phyloP scores from a whole-genome alignment of 2,888 invertebrate genomes.

The Buathra laborator region DNA sequence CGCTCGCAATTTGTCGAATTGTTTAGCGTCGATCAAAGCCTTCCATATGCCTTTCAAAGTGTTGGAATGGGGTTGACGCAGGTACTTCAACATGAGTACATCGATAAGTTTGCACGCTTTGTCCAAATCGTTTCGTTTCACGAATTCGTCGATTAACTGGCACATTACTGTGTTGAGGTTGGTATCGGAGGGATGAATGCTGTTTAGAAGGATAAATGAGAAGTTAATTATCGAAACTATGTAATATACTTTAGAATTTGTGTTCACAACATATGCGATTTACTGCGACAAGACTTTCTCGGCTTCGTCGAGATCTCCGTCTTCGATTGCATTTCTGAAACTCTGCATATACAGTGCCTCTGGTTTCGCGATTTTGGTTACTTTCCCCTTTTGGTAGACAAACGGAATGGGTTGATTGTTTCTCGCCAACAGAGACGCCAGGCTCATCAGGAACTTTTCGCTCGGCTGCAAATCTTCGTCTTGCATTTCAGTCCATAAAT shows the following conservation, averaged over 20 bases:
- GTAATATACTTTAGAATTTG: not conserved
- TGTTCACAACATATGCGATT: not conserved
- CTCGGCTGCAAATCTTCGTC: slow-evolving; percentile 92
- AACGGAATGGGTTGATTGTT: slow-evolving; percentile 91
- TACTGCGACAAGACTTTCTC: slow-evolving; percentile 28
- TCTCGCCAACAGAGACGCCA: slow-evolving; percentile 89
- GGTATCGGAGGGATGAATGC: not conserved
- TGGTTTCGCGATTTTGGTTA: not conserved
- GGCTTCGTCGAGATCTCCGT: slow-evolving; percentile 42
- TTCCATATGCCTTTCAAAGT: slow-evolving; percentile 45
- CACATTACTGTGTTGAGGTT: slow-evolving; percentile 3
- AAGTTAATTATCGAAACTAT: not conserved
- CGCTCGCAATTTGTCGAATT: slow-evolving; percentile 21
- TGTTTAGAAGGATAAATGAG: not conserved
- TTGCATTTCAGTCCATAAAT: slow-evolving; percentile 93
- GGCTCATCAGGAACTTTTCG: slow-evolving; percentile 88
- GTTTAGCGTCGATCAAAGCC: slow-evolving; percentile 4
- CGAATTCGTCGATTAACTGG: not conserved
- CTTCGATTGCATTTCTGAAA: not conserved
- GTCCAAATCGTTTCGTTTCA: not conserved
- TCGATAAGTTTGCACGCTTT: slow-evolving; percentile 15
- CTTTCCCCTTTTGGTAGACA: slow-evolving; percentile 79
- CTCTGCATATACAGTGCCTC: not conserved
- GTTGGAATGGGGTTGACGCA: not conserved
- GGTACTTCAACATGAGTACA: not conserved